Base-by-base conservation (phyloP, 2,888 invertebrate genomes). In the Epistrophe grossulariae region DNA sequence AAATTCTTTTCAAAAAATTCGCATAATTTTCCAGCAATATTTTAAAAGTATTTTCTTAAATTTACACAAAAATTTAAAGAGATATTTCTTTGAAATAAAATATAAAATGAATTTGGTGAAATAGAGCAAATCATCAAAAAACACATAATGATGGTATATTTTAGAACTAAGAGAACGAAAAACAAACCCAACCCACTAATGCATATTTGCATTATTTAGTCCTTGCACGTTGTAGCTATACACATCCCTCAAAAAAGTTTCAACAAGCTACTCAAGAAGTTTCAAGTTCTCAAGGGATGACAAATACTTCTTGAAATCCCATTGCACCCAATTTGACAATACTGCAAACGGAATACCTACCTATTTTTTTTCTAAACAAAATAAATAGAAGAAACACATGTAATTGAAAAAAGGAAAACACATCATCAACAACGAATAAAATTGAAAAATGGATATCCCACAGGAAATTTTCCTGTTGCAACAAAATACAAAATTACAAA, bases 271-370 rank as follows among this genome's bases (percentile, higher is more conserved):
- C 38, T 64, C 40, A 57, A 66, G 52, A 74, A 80, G 43, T 60
- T 73, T 74, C 24, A 4, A n/a, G 19, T n/a, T 40, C 43, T 40
- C 43, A 59, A 35, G 73, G n/a, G 48, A 38, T 28, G 28, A 24
- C 19, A 55, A 78, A 68, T 79, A 45, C 62, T 64, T 79, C 45
- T 79, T 19, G 19, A 52, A 74, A 52, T 62, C 68, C 68, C 68
- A 52, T 76, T 70, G 74, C 80, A 70, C 55, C 74, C 76, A 45
- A 81, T 81, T 81, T 81, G 76, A 74, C 50, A 74, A 45, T 45
- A 70, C 15, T 70, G 55, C 40, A 55, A 52, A 40, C 9, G 55
- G 38, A 43, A 55, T 24, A 45, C 17, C 1, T 31, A 11, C 31
- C 13, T 31, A 15, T 55, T 15, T 45, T 13, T 45, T n/a, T 28